These are phyloP conservation scores for Decapterus maruadsi DNA, from an alignment of 2,797 vertebrate genomes.

Conservation along the genomic window DNA sequence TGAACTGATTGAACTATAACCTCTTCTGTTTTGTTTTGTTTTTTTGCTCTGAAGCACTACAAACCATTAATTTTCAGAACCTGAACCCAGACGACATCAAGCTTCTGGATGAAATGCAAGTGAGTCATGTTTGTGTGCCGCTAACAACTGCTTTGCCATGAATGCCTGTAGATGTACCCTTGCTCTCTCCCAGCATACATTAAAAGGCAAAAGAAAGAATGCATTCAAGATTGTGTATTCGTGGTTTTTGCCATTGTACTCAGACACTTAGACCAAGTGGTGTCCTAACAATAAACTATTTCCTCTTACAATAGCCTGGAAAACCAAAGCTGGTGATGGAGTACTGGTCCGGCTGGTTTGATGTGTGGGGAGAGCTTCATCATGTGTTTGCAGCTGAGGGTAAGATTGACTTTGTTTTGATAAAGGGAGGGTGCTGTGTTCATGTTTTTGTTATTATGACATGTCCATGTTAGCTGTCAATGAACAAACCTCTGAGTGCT, in stretches of 20 bases:
- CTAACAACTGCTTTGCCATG: background rate
- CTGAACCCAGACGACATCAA: conserved; percentile 78
- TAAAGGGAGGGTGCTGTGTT: background rate
- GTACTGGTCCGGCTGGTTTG: conserved; percentile 97
- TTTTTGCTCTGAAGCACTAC: conserved; percentile 80
- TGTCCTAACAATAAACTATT: background rate
- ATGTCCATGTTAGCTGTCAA: background rate
- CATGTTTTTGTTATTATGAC: background rate
- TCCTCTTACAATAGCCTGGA: conserved; percentile 78
- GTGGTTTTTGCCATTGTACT: background rate
- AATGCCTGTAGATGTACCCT: background rate
- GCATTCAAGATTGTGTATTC: background rate
- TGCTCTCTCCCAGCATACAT: background rate
- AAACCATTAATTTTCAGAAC: conserved; percentile 91
- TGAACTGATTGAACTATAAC: background rate
- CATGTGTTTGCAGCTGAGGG: conserved; percentile 90
- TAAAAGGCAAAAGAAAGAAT: background rate
- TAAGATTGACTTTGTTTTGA: conserved; percentile 74
- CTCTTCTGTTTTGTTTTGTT: background rate
- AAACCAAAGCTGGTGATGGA: conserved; percentile 97
- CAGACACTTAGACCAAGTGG: too few species aligned
- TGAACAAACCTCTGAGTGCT: background rate
- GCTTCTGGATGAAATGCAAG: conserved; percentile 87
- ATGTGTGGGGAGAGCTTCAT: conserved; percentile 92
- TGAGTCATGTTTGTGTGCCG: conserved; percentile 66